A percentile compares a stretch with the other conserved stretches of the same genome.
phyloP scores from a whole-genome alignment of 2,113 vertebrate species.

The Myiopsitta monachus region DNA sequence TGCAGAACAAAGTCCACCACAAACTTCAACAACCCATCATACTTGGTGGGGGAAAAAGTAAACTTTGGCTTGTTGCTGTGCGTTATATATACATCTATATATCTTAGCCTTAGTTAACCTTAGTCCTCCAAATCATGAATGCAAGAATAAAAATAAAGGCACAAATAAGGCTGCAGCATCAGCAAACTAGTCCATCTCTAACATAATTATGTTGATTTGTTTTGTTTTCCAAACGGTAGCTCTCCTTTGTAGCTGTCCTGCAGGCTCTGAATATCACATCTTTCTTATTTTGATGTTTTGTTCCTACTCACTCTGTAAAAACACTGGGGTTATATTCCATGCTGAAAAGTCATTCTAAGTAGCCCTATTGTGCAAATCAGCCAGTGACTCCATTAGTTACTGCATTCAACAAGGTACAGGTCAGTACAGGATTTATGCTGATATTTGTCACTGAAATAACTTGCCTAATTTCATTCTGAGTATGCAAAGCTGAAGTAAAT shows the following conservation, averaged over 20 bases:
- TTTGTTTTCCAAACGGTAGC: background rate
- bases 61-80: background rate
- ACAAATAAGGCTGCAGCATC: background rate
- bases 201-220: background rate
- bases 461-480: constrained; percentile 10
- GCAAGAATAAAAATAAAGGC: background rate
- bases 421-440: background rate
- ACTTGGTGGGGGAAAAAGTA: background rate
- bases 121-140: background rate
- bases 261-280: background rate
- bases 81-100: background rate
- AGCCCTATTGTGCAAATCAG: background rate
- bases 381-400: background rate
- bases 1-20: background rate
- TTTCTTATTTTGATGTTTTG: background rate
- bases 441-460: constrained; percentile 6
- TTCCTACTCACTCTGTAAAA: background rate
- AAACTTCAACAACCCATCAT: background rate
- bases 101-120: background rate
- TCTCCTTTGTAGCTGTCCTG: background rate
- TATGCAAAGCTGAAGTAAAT: background rate
- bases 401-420: background rate
- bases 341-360: background rate
- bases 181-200: background rate
- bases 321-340: background rate